Evolutionary conservation across 2,113 vertebrate genomes (phyloP), one percentile per base, ranked within the genome.

Genomic region (Phalacrocorax brasilianus): DNA sequence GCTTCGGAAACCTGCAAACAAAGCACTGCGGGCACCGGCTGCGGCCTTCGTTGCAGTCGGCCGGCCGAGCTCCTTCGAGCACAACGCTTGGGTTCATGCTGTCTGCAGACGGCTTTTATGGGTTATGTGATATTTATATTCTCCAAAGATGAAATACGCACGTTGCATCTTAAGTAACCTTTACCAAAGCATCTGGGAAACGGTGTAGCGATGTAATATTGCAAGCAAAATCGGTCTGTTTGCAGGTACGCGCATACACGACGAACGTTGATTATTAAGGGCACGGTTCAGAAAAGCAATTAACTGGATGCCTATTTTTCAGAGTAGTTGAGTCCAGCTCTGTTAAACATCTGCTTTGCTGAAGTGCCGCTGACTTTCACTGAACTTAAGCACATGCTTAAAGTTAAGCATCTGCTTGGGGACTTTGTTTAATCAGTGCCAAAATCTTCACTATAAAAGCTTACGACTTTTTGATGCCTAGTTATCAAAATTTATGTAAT

Each of bases 401-500:
- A 89, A 92, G 56, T 89, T 91, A 87, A 88, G 92, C 80, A 88
- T 87, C 80, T 85, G 86, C 91, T 94, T 79, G 81, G 67, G 71
- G 38, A 24, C 58, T 68, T 79, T 26, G 70, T 85, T 91, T 81
- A 79, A 73, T 79, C 83, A 44, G 38, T 82, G 89, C 89, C 92
- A 72, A 90, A 94, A 89, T 74, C 58, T 74, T 94, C 79, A 61
- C 85, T 86, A 40, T 78, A 80, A 88, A 89, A 96, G 45, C 71
- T 96, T 91, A 89, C 0, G 20, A 81, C 63, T 92, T 93, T 93
- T 92, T 92, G 78, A 62, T 94, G 80, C 81, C 92, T 96, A 70
- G 81, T 94, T 93, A 95, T 95, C 84, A 92, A 93, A 95, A 94
- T 90, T 93, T 94, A 93, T 97, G 96, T 91, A 95, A 91, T 95